Conservation (phyloP, 1,140 invertebrate genomes). For the Fopius arisanus region DNA sequence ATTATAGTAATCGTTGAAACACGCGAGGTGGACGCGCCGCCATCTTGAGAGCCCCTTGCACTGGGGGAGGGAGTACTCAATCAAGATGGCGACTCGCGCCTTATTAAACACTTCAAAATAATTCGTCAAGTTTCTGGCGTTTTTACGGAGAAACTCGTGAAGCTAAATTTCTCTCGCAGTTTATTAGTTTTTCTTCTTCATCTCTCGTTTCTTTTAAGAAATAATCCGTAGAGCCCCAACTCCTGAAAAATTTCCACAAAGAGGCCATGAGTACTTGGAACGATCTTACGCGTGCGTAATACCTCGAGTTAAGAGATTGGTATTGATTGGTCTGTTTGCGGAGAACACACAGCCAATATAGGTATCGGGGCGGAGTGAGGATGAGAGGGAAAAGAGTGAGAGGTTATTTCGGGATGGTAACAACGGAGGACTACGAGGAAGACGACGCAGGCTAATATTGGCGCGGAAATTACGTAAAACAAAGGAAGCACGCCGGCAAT, state of each 20-base stretch:
- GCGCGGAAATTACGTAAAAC: conserved; percentile 63
- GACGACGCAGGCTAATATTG: conserved; percentile 60
- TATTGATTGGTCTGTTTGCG: conserved; percentile 63
- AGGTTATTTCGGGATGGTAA: conserved; percentile 24
- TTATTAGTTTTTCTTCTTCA: no score
- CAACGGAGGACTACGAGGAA: conserved; percentile 34
- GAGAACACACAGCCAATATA: conserved; percentile 59
- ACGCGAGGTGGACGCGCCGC: no score
- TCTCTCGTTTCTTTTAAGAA: no score
- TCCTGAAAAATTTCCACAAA: background rate
- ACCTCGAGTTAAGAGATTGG: conserved; percentile 56
- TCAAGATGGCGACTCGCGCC: no score
- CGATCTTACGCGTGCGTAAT: conserved; percentile 34
- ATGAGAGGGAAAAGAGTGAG: conserved; percentile 22
- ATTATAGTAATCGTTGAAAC: no score
- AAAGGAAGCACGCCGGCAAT: conserved; percentile 55
- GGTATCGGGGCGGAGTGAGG: conserved; percentile 43
- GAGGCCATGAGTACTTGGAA: background rate
- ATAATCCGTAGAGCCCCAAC: no score
- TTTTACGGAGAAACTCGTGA: no score
- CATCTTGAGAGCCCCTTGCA: no score
- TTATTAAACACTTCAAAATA: no score
- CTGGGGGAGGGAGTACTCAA: no score
- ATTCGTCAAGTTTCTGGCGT: no score
- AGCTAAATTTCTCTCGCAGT: no score